phyloP scores from a whole-genome alignment of 2,113 vertebrate species.

The Gila orcuttii region DNA sequence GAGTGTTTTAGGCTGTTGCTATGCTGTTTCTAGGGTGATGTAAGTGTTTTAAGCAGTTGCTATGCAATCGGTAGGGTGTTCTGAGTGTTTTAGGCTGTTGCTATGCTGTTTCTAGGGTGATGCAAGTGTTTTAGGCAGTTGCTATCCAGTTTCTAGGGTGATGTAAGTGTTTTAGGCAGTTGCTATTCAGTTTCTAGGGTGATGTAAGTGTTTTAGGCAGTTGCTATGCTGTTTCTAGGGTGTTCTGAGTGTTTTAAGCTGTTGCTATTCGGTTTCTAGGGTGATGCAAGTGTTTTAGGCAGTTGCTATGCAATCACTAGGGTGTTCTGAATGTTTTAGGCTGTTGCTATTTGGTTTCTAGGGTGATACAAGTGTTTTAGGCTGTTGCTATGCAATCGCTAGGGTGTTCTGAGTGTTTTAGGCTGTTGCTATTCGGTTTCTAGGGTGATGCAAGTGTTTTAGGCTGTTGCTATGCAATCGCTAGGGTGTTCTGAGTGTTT shows the following conservation, averaged over 20 bases:
- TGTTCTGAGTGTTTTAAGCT: no score
- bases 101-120: no score
- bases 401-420: background rate
- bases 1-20: no score
- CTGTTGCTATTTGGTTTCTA: background rate
- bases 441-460: no score
- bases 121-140: no score
- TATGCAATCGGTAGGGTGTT: no score
- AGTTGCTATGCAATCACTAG: background rate
- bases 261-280: rapidly evolving
- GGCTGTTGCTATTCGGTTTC: no score
- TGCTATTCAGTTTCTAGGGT: background rate
- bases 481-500: no score
- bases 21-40: rapidly evolving
- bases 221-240: rapidly evolving
- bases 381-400: background rate
- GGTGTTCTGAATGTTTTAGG: background rate
- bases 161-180: no score
- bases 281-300: rapidly evolving
- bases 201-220: background rate
- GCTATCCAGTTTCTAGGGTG: rapidly evolving
- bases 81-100: no score
- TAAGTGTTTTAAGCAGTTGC: no score
- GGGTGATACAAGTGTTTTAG: background rate
- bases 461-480: no score